Base-by-base conservation (phyloP, 2,113 vertebrate species). In the Alosa alosa region DNA sequence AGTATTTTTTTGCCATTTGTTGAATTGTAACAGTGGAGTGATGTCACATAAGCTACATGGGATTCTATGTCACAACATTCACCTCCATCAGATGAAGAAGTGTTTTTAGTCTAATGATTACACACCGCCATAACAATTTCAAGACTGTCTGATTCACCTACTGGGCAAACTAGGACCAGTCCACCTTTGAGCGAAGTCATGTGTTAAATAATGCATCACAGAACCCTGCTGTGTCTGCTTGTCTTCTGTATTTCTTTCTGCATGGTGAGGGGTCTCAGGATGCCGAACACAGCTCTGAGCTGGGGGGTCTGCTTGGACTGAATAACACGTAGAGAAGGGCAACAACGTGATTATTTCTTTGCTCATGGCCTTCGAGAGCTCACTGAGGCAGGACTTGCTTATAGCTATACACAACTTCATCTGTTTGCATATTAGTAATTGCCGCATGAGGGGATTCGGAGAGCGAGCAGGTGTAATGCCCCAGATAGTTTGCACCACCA, bases 341-440 rank as follows among this genome's bases (percentile, higher is more conserved):
- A 85, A 64, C 82, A 83, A 86, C 81, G 82, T 91, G 87, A 88
- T 88, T 90, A 89, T 87, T 90, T 90, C 88, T 86, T 89, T 85
- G 90, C 90, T 86, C 84, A 88, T 86, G 39, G 86, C 89, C 90
- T 86, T 90, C 88, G 89, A 93, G 88, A 49, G 75, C 36, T 88
- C 46, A 86, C 47, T 87, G 86, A 89, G 90, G 88, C 87, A 88
- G 86, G 91, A 89, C 91, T 93, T 90, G 93, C 93, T 94, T 86
- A 91, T 90, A 91, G 93, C 92, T 87, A 31, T 31, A 92, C 91
- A 93, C 90, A 91, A 92, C 91, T 93, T 93, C 89, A 93, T 93
- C 90, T 93, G 90, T 87, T 91, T 88, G 89, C 86, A 84, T 85
- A 87, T 86, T 82, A 83, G 90, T 93, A 94, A 95, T 94, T 93